phyloP scores from a whole-genome alignment of 2,113 vertebrate species.

The Saguinus imperator region DNA sequence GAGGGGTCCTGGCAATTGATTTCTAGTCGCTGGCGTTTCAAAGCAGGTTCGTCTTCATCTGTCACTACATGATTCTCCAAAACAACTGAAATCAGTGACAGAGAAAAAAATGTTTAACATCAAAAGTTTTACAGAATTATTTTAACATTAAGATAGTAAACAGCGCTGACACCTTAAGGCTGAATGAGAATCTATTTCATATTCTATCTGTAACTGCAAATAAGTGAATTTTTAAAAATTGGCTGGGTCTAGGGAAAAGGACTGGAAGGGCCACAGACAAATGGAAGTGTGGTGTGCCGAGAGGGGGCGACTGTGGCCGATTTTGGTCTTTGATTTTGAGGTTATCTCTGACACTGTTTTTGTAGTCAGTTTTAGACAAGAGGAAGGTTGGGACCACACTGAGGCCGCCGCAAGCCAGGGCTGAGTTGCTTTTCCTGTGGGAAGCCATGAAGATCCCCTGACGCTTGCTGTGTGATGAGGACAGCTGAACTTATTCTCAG shows the following conservation, averaged over 20 bases:
- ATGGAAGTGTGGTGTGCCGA: not conserved
- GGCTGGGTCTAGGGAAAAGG: not conserved
- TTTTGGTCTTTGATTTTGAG: not conserved
- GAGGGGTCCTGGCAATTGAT: constrained; percentile 92
- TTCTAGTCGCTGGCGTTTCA: constrained; percentile 93
- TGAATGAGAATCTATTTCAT: not conserved
- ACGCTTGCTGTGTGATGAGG: not conserved
- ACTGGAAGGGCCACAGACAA: fast-evolving
- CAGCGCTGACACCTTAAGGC: not conserved
- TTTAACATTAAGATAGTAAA: not conserved
- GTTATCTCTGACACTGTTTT: not conserved
- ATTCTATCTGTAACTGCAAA: not conserved
- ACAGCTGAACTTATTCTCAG: not conserved
- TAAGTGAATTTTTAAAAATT: not conserved
- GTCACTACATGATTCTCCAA: constrained; percentile 92
- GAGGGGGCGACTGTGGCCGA: fast-evolving
- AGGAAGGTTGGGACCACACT: not conserved
- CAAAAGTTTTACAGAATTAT: not conserved
- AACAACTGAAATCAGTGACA: constrained; percentile 85
- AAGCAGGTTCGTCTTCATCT: constrained; percentile 89
- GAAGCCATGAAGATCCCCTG: not conserved
- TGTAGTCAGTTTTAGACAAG: not conserved
- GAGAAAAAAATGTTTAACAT: not conserved
- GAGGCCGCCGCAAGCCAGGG: not conserved
- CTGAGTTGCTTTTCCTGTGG: not conserved